phyloP scores from a whole-genome alignment of 2,113 vertebrate genomes.

The Dromas ardeola region DNA sequence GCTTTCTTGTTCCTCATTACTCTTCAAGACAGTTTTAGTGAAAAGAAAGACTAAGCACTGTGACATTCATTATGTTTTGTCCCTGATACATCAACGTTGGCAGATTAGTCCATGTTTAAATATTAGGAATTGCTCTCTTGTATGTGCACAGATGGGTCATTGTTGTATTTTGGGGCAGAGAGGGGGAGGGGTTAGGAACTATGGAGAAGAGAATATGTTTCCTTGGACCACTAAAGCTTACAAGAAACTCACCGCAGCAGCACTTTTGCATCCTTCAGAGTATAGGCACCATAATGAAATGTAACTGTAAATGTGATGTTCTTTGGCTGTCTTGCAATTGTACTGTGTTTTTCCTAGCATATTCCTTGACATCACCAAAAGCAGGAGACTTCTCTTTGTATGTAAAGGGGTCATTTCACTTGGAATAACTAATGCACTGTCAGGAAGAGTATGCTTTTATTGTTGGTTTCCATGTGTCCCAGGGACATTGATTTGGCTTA shows the following conservation, averaged over 20 bases:
- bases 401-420: background rate
- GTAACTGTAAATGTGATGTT: background rate
- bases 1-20: constrained; percentile 17
- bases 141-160: constrained; percentile 66
- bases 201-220: constrained; percentile 14
- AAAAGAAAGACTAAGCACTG: constrained; percentile 55
- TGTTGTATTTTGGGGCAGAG: constrained; percentile 62
- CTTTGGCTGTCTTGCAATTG: background rate
- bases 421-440: background rate
- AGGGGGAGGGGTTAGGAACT: constrained; percentile 1
- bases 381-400: background rate
- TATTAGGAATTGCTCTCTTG: constrained; percentile 46
- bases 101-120: constrained; percentile 61
- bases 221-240: background rate
- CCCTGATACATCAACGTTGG: constrained; percentile 29
- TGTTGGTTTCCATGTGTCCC: background rate
- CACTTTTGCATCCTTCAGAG: background rate
- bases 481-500: background rate
- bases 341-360: background rate
- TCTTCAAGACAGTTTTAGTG: constrained; percentile 50
- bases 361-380: background rate
- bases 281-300: background rate
- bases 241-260: constrained; percentile 3
- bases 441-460: background rate
- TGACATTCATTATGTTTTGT: constrained; percentile 64